Evolutionary conservation across 2,888 invertebrate genomes (phyloP), one percentile per base, ranked within the genome.

Genomic region (Andrena fulva): DNA sequence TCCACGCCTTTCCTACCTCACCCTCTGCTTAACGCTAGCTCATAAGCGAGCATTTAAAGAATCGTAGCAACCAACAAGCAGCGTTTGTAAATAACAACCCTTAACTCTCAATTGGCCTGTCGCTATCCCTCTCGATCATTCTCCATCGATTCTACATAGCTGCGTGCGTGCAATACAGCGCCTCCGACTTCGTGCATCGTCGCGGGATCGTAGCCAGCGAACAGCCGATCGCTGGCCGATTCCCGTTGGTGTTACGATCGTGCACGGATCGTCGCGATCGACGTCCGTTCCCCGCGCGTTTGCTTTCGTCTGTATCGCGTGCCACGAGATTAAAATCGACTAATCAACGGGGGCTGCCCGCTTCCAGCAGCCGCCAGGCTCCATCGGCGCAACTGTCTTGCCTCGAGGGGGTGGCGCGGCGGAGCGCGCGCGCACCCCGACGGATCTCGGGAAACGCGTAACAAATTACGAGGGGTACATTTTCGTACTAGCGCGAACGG

Each of bases 401-500:
- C 59, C 50, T 33, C 35, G 35, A 20, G 5, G 62, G 42, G 67
- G 42, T 74, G 27, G 50, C 7, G 6, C 16, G 29, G 52, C 12
- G 27, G 50, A 24, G 42, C 27, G n/a, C 33, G 31, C 24, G n/a
- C n/a, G n/a, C n/a, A 56, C 52, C 42, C 71, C 75, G 31, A 72
- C 69, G 73, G 83, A 77, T 82, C 83, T 83, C 82, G 69, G 54
- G 48, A 54, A 31, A 69, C 54, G 66, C 60, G 35, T 64, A 10
- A 59, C n/a, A 71, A 66, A 73, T 10, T 27, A 35, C 56, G 35
- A 48, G 70, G 74, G 79, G 75, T 84, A 79, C 83, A 79, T 75
- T 82, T 78, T 78, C 71, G 79, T 79, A 82, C 78, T 50, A 63
- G 33, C 69, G 60, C 54, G 33, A 29, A 82, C 71, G 52, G 80